Evolutionary conservation across 2,797 vertebrate species (phyloP), one percentile per base, ranked within the genome.

Genomic region (Lutra lutra): DNA sequence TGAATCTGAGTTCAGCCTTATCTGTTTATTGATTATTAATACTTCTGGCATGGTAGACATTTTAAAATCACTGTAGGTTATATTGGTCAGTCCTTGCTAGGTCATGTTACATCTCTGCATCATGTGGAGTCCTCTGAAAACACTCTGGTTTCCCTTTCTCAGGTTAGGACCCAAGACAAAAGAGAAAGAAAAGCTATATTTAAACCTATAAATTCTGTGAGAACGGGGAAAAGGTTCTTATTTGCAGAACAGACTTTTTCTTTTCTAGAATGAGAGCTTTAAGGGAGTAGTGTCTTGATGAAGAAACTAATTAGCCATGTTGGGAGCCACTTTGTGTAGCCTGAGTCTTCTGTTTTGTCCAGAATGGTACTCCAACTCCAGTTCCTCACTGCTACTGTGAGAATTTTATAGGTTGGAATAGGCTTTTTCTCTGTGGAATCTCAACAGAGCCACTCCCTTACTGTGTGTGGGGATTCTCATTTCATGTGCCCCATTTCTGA

Each of bases 281-380:
- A 83, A 87, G 60, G 88, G 43, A 95, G 48, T 46, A 51, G 32
- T 91, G 86, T 95, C 82, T 91, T 72, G 29, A 92, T 79, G 92
- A 96, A 62, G 92, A 95, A 79, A 56, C 90, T 96, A 94, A 86
- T 96, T 85, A 92, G 60, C 89, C 66, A 72, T 86, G 23, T 0
- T 66, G 77, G 75, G 89, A 97, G 73, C 82, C 25, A 48, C 75
- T 66, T 66, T 78, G 51, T 58, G 68, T 90, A 70, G 84, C 78
- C 40, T 25, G 7, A 20, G 64, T 87, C 64, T 91, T 92, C 66
- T 88, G 2, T 75, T 95, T 84, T 7, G 2, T 78, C 0, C 8
- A 79, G 80, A 93, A 89, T 43, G 64, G 32, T 75, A 32, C 92
- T 87, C 54, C 51, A 46, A 32, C 92, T 87, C 54, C 58, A 46